Evolutionary conservation across 1,140 invertebrate species (phyloP).

Genomic region (Zaprionus nigranus): DNA sequence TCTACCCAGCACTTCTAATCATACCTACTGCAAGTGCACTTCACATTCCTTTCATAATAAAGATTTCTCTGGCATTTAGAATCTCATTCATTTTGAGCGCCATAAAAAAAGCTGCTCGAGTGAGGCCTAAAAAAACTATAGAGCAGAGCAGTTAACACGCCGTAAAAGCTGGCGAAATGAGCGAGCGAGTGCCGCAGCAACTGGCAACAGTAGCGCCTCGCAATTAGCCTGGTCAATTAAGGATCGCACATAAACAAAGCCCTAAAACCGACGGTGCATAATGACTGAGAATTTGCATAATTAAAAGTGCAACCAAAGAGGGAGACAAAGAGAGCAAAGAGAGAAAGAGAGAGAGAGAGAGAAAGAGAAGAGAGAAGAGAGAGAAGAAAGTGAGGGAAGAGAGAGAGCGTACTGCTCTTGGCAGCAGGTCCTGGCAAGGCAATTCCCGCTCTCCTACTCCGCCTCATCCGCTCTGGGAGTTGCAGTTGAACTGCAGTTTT

Average conservation of each 20-base stretch:
- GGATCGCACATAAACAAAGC: constrained; percentile 60
- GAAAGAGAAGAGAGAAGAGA: neutral
- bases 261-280: constrained; percentile 52
- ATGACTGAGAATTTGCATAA: constrained; percentile 74
- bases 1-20: no score
- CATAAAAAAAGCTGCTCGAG: constrained; percentile 28
- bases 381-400: neutral
- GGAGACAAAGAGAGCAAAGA: neutral
- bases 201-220: constrained; percentile 68
- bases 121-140: constrained; percentile 41
- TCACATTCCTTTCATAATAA: no score
- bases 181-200: constrained; percentile 28
- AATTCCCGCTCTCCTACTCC: neutral
- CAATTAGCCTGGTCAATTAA: constrained; percentile 77
- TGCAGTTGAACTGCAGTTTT: constrained; percentile 33
- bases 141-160: constrained; percentile 39
- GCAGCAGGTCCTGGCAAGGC: neutral
- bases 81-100: constrained; percentile 38
- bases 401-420: constrained; percentile 17
- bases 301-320: constrained; percentile 47
- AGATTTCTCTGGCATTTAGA: neutral
- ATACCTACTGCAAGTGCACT: neutral
- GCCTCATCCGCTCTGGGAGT: neutral
- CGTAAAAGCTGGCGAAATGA: constrained; percentile 38
- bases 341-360: neutral